These are phyloP conservation scores for Panthera tigris DNA, from an alignment of 2,113 vertebrate species.

Conservation along the genomic window DNA sequence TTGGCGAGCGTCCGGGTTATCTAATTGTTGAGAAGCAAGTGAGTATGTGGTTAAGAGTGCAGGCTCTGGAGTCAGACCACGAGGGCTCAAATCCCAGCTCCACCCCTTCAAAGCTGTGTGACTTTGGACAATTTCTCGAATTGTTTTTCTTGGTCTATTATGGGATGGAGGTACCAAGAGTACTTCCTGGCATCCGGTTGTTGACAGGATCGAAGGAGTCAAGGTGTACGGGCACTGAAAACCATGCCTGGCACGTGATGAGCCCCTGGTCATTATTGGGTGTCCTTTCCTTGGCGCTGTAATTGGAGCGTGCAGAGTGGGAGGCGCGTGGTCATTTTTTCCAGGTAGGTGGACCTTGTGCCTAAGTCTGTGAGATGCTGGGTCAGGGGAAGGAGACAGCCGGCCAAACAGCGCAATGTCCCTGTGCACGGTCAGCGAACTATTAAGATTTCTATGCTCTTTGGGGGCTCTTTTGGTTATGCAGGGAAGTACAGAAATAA, in stretches of 20 bases:
- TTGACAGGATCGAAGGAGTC: background rate
- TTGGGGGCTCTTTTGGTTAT: background rate
- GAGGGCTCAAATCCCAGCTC: background rate
- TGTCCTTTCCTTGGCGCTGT: constrained; percentile 29
- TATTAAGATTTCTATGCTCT: background rate
- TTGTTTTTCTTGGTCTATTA: background rate
- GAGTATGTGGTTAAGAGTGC: background rate
- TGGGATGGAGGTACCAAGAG: background rate
- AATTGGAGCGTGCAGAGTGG: background rate
- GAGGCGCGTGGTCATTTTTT: background rate
- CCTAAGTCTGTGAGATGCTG: constrained; percentile 32
- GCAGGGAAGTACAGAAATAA: background rate
- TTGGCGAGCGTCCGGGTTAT: background rate
- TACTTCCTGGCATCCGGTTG: background rate
- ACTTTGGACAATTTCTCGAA: background rate
- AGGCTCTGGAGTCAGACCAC: background rate
- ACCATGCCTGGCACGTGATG: background rate
- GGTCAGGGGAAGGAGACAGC: background rate
- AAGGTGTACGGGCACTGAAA: background rate
- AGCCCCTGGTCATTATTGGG: background rate
- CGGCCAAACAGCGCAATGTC: background rate
- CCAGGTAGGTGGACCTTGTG: constrained; percentile 13
- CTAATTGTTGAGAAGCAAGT: background rate
- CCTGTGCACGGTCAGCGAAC: background rate
- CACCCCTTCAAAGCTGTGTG: background rate